phyloP scores from a whole-genome alignment of 2,113 vertebrate species.

The Cygnus buccinator region DNA sequence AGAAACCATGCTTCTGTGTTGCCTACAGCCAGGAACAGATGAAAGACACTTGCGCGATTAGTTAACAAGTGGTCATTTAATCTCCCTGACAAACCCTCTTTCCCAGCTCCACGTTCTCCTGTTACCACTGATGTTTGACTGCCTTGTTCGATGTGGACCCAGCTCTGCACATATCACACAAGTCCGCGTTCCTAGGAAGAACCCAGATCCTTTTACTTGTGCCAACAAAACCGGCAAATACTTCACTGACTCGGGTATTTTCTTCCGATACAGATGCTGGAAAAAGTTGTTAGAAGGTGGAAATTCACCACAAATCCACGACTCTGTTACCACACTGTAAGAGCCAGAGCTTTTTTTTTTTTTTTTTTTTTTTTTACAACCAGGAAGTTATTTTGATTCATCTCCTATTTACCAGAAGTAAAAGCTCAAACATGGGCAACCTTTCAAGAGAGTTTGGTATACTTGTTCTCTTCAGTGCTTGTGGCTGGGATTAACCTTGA shows the following conservation, averaged over 20 bases:
- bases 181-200: neutral
- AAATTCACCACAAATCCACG: neutral
- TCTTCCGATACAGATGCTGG: neutral
- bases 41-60: conserved; percentile 71
- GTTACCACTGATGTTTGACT: neutral
- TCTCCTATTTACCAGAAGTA: neutral
- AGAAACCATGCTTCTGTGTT: conserved; percentile 60
- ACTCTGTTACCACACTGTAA: neutral
- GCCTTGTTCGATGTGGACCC: neutral
- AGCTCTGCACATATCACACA: neutral
- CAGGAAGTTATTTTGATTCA: neutral
- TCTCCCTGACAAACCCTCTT: conserved; percentile 34
- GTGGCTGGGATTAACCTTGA: neutral
- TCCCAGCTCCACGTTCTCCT: neutral
- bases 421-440: neutral
- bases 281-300: neutral
- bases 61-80: conserved; percentile 68
- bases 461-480: neutral
- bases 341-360: neutral
- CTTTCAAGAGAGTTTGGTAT: neutral
- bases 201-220: neutral
- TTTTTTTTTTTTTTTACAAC: neutral
- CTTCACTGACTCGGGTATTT: neutral
- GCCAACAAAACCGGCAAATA: neutral
- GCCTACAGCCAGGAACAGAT: conserved; percentile 64